These are phyloP conservation scores for Channa striata DNA, from an alignment of 2,797 vertebrate species.

Conservation along the genomic window DNA sequence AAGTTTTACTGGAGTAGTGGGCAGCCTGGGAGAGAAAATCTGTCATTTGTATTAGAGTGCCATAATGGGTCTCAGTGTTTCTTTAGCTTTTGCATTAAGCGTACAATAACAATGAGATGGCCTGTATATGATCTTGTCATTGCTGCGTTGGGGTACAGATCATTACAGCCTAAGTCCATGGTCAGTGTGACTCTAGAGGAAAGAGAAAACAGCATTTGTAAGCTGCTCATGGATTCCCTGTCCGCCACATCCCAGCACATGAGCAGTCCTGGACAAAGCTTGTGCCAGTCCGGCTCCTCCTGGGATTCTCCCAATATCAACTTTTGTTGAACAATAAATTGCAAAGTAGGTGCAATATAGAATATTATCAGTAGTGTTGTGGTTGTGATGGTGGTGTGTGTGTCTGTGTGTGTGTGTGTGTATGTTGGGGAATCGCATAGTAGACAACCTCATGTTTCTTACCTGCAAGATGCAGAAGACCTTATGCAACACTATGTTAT, in stretches of 20 bases:
- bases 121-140: slow-evolving; percentile 18
- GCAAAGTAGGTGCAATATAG: no score
- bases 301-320: slow-evolving; percentile 17
- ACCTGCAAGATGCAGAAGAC: no score
- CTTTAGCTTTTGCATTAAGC: slow-evolving; percentile 5
- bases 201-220: slow-evolving; percentile 65
- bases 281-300: slow-evolving; percentile 52
- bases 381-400: not conserved
- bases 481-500: no score
- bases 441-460: no score
- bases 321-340: no score
- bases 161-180: slow-evolving; percentile 63
- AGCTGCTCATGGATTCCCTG: slow-evolving; percentile 82
- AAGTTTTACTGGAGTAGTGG: slow-evolving; percentile 42
- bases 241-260: slow-evolving; percentile 53
- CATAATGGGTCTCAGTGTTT: slow-evolving; percentile 34
- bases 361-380: no score
- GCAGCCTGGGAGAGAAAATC: slow-evolving; percentile 40
- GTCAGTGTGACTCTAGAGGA: slow-evolving; percentile 56
- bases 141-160: slow-evolving; percentile 27
- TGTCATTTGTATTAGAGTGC: slow-evolving; percentile 44
- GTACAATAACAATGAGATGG: slow-evolving; percentile 3
- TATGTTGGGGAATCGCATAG: no score
- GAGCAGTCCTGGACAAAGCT: slow-evolving; percentile 29
- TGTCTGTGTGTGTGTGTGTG: slow-evolving; percentile 3